Evolutionary conservation across 2,113 vertebrate species (phyloP), one percentile per base, ranked within the genome.

Genomic region (Jaculus jaculus): DNA sequence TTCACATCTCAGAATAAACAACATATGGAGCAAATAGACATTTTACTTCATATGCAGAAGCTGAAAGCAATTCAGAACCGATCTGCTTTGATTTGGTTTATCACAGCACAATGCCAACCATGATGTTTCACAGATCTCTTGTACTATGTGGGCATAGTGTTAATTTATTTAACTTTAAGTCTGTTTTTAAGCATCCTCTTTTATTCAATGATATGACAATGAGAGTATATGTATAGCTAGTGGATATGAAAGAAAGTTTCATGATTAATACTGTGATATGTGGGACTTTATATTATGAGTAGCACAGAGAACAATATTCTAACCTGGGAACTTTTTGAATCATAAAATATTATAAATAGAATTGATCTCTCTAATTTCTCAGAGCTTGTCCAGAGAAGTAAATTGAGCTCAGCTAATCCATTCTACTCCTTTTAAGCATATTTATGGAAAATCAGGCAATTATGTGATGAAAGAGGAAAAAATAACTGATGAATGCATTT

Each of bases 371-470:
- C 95, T 97, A 98, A 97, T 97, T 98, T 95, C 80, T 97, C 94
- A 97, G 91, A 97, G 98, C 92, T 98, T 96, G 96, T 94, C 88
- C 72, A 95, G 92, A 96, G 86, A 97, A 93, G 75, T 90, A 97
- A 97, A 98, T 97, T 96, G 95, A 97, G 75, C 93, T 96, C 97
- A 96, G 96, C 88, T 97, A 95, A 97, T 97, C 75, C 93, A 90
- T 94, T 96, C 93, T 97, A 54, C 94, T 97, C 79, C 90, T 93
- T 97, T 97, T 92, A 97, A 93, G 93, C 87, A 95, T 96, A 97
- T 97, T 97, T 98, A 94, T 97, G 95, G 96, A 93, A 75, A 97
- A 97, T 95, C 69, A 97, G 89, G 95, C 96, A 98, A 98, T 98
- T 98, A 98, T 92, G 96, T 91, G 93, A 97, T 97, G 96, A 97